Evolutionary conservation across 1,140 invertebrate genomes (phyloP).

Genomic region (Drosophila lacteicornis): DNA sequence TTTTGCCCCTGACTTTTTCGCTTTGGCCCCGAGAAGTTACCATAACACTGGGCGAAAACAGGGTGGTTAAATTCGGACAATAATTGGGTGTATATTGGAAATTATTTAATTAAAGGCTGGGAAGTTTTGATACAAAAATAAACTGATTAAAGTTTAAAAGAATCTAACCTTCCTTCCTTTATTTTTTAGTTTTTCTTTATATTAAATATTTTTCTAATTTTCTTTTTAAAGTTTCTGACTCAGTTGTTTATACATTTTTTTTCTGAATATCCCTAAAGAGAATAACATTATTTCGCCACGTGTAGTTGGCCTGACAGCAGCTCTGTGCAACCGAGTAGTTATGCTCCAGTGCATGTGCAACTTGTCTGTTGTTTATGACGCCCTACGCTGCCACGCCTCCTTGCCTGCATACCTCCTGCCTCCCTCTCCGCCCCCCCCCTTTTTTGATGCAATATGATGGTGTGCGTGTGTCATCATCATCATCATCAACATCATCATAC

Average conservation of each 20-base stretch:
- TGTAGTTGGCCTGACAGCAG: slow-evolving; percentile 43
- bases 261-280: neutral
- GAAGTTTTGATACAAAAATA: no score
- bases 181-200: no score
- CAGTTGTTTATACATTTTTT: neutral
- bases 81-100: neutral
- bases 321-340: slow-evolving; percentile 60
- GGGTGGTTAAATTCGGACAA: neutral
- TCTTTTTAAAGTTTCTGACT: no score
- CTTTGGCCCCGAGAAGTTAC: slow-evolving; percentile 34
- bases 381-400: slow-evolving; percentile 31
- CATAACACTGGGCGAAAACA: slow-evolving; percentile 18
- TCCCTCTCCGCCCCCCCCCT: neutral
- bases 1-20: slow-evolving; percentile 64
- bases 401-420: neutral
- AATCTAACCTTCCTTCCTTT: no score
- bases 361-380: slow-evolving; percentile 82
- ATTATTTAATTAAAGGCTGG: no score
- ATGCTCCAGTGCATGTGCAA: slow-evolving; percentile 78
- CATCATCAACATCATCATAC: slow-evolving; percentile 82
- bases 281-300: neutral
- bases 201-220: no score
- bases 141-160: no score
- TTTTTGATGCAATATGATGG: slow-evolving; percentile 18
- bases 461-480: slow-evolving; percentile 56